Conservation (phyloP, 2,797 vertebrate genomes). For the Rhinatrema bivittatum region DNA sequence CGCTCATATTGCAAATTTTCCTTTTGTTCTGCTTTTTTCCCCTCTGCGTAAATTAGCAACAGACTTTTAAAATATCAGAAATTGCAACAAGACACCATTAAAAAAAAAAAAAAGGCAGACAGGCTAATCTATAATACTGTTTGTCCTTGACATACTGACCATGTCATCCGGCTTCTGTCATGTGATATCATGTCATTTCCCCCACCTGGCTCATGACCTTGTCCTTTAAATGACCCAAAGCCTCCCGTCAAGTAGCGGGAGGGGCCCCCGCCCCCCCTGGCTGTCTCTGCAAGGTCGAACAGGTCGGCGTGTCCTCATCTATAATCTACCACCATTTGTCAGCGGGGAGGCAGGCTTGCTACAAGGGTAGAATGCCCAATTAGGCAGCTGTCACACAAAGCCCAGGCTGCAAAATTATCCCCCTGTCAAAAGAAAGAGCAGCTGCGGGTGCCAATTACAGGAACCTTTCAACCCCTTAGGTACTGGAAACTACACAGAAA, state of each 20-base stretch:
- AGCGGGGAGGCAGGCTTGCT: slow-evolving; percentile 88
- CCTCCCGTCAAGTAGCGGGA: slow-evolving; percentile 59
- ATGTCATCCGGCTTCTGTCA: slow-evolving; percentile 71
- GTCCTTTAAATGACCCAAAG: slow-evolving; percentile 83
- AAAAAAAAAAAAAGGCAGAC: slow-evolving; percentile 30
- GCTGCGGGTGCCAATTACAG: slow-evolving; percentile 83
- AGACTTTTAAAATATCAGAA: slow-evolving; percentile 41
- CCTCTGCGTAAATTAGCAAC: slow-evolving; percentile 18
- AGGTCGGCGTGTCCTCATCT: slow-evolving; percentile 97
- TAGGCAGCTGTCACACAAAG: slow-evolving; percentile 98
- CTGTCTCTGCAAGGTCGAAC: slow-evolving; percentile 91
- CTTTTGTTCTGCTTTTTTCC: no score
- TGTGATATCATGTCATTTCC: slow-evolving; percentile 87
- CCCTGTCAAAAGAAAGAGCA: slow-evolving; percentile 84
- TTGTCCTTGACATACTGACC: slow-evolving; percentile 91
- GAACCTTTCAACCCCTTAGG: slow-evolving; percentile 75
- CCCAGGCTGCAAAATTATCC: slow-evolving; percentile 88
- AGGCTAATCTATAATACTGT: slow-evolving; percentile 61
- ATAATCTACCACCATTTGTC: slow-evolving; percentile 98
- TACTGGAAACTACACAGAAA: slow-evolving; percentile 67
- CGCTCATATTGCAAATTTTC: no score
- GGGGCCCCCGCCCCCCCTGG: slow-evolving; percentile 74
- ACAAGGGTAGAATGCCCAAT: slow-evolving; percentile 99
- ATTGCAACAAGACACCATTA: slow-evolving; percentile 44
- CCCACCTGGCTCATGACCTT: slow-evolving; percentile 91